These are phyloP conservation scores for Benitochromis conjunctus DNA, from an alignment of 2,113 vertebrate genomes.

Conservation along the genomic window DNA sequence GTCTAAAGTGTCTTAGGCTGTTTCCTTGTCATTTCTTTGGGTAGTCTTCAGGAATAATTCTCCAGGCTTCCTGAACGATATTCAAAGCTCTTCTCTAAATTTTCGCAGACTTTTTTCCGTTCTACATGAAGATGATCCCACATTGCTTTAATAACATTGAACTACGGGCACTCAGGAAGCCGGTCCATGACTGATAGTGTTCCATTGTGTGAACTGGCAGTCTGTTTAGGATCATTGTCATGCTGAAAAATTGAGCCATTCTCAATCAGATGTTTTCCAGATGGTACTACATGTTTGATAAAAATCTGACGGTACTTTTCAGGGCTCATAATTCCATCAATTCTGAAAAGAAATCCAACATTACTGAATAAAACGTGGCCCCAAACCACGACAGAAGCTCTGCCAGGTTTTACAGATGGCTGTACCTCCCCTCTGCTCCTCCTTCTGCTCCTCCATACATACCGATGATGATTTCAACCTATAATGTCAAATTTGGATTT, in stretches of 20 bases:
- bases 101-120: neutral
- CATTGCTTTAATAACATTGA: neutral
- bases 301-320: neutral
- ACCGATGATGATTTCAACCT: neutral
- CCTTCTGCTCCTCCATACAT: neutral
- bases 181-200: neutral
- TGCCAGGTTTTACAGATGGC: neutral
- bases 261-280: neutral
- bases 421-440: neutral
- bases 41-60: neutral
- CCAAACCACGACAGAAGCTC: neutral
- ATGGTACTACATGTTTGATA: neutral
- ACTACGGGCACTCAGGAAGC: neutral
- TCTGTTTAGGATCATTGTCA: neutral
- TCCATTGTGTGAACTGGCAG: neutral
- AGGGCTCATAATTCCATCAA: neutral
- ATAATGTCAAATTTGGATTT: neutral
- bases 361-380: neutral
- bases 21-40: neutral
- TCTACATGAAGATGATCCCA: neutral
- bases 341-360: neutral
- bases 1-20: neutral
- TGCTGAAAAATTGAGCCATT: neutral
- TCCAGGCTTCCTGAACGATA: neutral
- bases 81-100: neutral